phyloP scores from a whole-genome alignment of 2,797 vertebrate species.

The Salmo trutta region DNA sequence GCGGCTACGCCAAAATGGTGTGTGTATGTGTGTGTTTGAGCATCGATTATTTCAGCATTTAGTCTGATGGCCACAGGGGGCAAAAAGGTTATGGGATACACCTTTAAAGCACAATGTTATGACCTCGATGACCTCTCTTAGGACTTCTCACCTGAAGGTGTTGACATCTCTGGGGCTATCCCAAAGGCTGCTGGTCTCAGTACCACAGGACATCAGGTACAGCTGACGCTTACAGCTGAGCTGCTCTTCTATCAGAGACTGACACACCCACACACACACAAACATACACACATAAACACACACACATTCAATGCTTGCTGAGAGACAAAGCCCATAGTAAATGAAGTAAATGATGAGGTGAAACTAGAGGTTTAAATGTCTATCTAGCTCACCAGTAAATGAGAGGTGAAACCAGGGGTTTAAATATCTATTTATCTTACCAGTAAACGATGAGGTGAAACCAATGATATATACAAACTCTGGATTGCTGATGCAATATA shows the following conservation, averaged over 20 bases:
- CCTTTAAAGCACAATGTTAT: not conserved
- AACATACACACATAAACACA: not conserved
- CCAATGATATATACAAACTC: too few relatives aligned
- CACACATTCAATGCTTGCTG: not conserved
- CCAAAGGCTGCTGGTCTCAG: constrained; percentile 70
- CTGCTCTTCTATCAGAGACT: constrained; percentile 80
- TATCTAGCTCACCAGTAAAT: too few relatives aligned
- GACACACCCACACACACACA: constrained; percentile 6
- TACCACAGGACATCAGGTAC: constrained; percentile 71
- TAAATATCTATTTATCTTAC: too few relatives aligned
- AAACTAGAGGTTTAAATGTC: too few relatives aligned
- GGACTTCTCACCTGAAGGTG: constrained; percentile 62
- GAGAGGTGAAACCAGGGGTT: too few relatives aligned
- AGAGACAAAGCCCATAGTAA: not conserved
- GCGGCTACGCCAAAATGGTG: not conserved
- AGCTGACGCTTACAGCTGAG: constrained; percentile 74
- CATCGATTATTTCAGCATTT: too few relatives aligned
- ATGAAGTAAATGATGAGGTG: not conserved
- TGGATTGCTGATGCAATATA: too few relatives aligned
- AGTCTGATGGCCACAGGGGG: too few relatives aligned
- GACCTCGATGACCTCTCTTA: not conserved
- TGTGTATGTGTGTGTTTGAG: not conserved
- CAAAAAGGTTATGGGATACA: not conserved
- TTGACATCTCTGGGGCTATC: constrained; percentile 53
- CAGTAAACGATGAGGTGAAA: too few relatives aligned